Evolutionary conservation across 2,888 invertebrate genomes (phyloP), one percentile per base, ranked within the genome.

Genomic region (Cheilosia pagana): DNA sequence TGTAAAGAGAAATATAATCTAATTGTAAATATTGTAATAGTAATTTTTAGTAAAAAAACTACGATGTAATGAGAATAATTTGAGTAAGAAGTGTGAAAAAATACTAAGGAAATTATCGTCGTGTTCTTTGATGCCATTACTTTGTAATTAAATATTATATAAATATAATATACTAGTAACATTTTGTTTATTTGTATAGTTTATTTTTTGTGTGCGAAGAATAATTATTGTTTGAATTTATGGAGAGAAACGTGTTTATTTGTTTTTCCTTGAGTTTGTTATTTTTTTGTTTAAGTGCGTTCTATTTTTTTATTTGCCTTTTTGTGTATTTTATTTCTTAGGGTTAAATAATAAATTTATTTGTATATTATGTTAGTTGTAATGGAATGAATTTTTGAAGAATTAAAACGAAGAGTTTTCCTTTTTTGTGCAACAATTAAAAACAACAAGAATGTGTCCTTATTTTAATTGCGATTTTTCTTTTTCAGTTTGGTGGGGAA

Each of bases 71-170:
- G 67, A 78, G 67, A 53, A 67, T 74, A 68, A 70, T 57, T 77
- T 67, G 45, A 72, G 12, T 50, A 21, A 1, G 6, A 14, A 45
- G 8, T n/a, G 7, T 7, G 21, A 45, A 67, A 62, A 50, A 67
- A 35, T 12, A 70, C 65, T 41, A 57, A 63, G 50, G 60, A 82
- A 82, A 82, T 78, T 72, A 62, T 70, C 71, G 59, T 78, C 82
- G 82, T 82, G 82, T 82, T 82, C 82, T 82, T 78, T 82, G 82
- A 83, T 83, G 83, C 83, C 83, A 83, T 83, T 79, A 83, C 48
- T 57, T 75, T 83, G 70, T 71, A 81, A 71, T 52, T 79, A 79
- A 52, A 63, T 10, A 57, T 53, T 79, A 79, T 45, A 63, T 10
- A 57, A 41, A 8, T 76, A 31, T 28, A 28, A 28, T 28, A 28